A percentile compares a stretch with the other conserved stretches of the same genome.
Conservation (phyloP, 2,888 invertebrate genomes). For the Drosophila mulleri region DNA sequence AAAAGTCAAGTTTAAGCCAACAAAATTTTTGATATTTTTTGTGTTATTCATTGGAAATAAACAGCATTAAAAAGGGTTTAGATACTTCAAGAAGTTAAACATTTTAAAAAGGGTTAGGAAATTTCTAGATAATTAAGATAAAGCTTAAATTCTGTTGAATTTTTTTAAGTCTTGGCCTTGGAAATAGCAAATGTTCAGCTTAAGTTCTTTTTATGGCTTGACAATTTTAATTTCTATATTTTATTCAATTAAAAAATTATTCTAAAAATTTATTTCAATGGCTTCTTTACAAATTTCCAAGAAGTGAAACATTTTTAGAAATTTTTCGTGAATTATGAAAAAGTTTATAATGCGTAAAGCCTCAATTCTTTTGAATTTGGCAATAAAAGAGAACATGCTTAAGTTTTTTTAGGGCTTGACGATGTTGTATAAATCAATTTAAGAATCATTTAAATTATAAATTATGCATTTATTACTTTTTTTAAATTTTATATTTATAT, state of each 20-base stretch:
- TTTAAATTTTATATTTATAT: too few species aligned
- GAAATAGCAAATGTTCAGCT: neutral
- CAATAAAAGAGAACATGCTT: too few species aligned
- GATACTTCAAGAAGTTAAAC: neutral
- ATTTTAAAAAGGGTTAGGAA: neutral
- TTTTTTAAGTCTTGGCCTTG: neutral
- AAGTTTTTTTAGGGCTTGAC: too few species aligned
- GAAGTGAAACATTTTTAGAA: too few species aligned
- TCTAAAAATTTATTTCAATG: too few species aligned
- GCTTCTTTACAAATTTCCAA: too few species aligned
- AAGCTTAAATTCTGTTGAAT: neutral
- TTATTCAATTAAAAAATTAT: neutral
- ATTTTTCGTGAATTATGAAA: too few species aligned
- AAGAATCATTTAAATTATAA: too few species aligned
- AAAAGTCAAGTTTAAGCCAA: conserved; percentile 1
- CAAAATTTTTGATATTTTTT: neutral
- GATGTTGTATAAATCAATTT: too few species aligned
- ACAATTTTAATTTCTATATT: neutral
- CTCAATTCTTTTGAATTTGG: too few species aligned
- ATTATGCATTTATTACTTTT: too few species aligned
- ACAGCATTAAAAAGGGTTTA: neutral
- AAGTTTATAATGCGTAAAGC: too few species aligned
- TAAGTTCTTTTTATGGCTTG: neutral
- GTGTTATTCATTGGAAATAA: neutral
- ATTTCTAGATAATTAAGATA: conserved; percentile 1